Percentiles rank a stretch among this genome's conserved stretches.
phyloP scores from a whole-genome alignment of 30 jellyfish, hydroid and myxozoan species.

The Chrysaora quinquecirrha region DNA sequence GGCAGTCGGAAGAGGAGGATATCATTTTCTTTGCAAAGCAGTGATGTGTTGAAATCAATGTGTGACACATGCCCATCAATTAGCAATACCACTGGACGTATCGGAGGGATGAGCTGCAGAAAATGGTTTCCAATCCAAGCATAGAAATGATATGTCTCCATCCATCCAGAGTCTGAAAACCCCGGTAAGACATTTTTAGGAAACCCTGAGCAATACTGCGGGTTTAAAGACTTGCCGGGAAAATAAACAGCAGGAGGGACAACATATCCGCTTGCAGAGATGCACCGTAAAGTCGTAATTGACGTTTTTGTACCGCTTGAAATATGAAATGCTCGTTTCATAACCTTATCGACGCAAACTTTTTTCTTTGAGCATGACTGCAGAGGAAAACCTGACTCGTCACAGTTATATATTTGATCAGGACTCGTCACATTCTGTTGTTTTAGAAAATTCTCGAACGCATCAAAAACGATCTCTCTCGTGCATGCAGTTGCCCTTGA shows the following conservation, averaged over 20 bases:
- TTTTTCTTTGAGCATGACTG: not conserved
- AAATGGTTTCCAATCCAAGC: not conserved
- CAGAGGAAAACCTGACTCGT: not conserved
- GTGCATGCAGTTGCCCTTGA: conserved; percentile 39
- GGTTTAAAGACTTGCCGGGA: not conserved
- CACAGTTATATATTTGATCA: not conserved
- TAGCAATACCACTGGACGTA: not conserved
- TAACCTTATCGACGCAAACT: not conserved
- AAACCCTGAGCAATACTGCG: not conserved
- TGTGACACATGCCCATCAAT: not conserved
- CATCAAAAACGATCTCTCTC: conserved; percentile 1
- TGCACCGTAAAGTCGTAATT: not conserved
- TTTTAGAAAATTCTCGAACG: conserved; percentile 18
- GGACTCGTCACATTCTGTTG: conserved; percentile 2
- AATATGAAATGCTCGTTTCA: not conserved
- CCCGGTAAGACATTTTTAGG: not conserved
- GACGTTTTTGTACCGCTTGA: not conserved
- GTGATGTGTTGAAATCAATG: not conserved
- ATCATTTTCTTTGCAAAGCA: not conserved
- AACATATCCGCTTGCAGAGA: not conserved
- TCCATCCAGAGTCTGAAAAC: not conserved
- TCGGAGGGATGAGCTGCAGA: not conserved
- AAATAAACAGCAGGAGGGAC: not conserved
- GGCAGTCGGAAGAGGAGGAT: not conserved
- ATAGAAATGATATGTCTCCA: not conserved